These are phyloP conservation scores for Oscheius sp. DNA, from an alignment of 2,888 invertebrate genomes.

Conservation along the genomic window DNA sequence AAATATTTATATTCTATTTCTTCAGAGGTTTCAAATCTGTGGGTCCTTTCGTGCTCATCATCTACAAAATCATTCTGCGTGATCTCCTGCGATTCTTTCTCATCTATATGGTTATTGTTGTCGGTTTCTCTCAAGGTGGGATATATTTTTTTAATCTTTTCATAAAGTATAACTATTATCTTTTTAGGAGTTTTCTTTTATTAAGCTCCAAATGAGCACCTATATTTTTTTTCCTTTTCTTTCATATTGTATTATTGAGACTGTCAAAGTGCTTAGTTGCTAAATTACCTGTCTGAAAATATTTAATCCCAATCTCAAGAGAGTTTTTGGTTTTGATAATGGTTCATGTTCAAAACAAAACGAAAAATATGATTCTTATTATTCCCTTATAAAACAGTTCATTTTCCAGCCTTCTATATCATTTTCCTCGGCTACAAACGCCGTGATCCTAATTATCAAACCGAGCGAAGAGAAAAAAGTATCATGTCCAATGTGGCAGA, in stretches of 20 bases:
- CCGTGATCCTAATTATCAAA: constrained; percentile 27
- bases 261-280: no score
- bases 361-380: no score
- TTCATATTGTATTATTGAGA: no score
- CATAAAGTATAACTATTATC: no score
- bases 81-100: constrained; percentile 94
- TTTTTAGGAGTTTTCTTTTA: no score
- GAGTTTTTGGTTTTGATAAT: no score
- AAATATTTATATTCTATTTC: constrained; percentile 55
- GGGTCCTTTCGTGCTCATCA: constrained; percentile 99
- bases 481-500: constrained; percentile 81
- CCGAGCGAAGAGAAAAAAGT: constrained; percentile 29
- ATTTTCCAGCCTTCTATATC: constrained; percentile 73
- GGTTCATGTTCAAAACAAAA: no score
- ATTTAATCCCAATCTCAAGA: no score
- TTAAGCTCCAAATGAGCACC: no score
- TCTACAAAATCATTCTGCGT: constrained; percentile 96
- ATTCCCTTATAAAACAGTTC: background rate
- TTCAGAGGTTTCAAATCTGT: constrained; percentile 94
- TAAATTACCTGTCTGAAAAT: no score
- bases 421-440: constrained; percentile 66
- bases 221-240: no score
- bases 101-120: constrained; percentile 93
- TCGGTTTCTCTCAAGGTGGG: constrained; percentile 93
- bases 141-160: background rate